Conservation (phyloP, 2,888 invertebrate genomes). For the Drosophila tripunctata region DNA sequence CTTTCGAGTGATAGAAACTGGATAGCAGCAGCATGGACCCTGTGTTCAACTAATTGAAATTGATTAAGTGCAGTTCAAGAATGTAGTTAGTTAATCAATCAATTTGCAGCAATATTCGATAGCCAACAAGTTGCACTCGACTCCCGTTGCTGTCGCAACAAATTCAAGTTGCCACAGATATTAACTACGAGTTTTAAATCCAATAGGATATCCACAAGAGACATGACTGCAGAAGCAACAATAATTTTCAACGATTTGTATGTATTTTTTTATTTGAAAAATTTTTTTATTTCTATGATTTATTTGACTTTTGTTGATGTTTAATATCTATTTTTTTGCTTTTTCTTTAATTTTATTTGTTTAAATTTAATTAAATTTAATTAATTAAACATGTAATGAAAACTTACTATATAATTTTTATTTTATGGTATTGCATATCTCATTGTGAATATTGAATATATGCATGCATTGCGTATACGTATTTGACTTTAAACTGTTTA, state of each 20-base stretch:
- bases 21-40: too few relatives aligned
- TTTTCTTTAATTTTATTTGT: neutral
- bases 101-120: slow-evolving; percentile 35
- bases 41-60: slow-evolving; percentile 65
- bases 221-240: slow-evolving; percentile 18
- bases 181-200: neutral
- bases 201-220: neutral
- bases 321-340: neutral
- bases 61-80: slow-evolving; percentile 43
- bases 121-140: slow-evolving; percentile 12
- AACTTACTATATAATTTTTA: too few relatives aligned
- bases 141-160: neutral
- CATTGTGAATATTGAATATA: neutral
- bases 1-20: too few relatives aligned
- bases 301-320: neutral
- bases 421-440: neutral
- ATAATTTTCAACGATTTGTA: slow-evolving; percentile 45
- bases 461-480: neutral
- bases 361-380: too few relatives aligned
- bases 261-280: slow-evolving; percentile 52
- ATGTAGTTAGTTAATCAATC: slow-evolving; percentile 49
- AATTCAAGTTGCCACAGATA: neutral
- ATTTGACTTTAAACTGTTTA: neutral
- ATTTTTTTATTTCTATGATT: neutral
- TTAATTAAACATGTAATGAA: too few relatives aligned